phyloP scores from a whole-genome alignment of 1,140 invertebrate species.

The Ceratoteleas bidentatus region DNA sequence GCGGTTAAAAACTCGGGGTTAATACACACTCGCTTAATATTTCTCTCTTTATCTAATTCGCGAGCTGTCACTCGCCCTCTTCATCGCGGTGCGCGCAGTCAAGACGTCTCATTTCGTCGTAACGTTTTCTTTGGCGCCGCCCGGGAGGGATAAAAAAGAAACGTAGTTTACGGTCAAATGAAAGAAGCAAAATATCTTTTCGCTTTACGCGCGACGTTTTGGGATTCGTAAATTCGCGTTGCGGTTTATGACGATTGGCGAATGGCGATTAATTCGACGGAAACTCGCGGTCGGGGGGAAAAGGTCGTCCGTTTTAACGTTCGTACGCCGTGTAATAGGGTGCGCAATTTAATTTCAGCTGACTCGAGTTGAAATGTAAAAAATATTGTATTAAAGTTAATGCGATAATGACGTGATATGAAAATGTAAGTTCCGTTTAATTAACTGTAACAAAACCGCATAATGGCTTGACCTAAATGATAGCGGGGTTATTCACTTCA shows the following conservation, averaged over 20 bases:
- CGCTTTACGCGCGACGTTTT: conserved; percentile 17
- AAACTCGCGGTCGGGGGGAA: no score
- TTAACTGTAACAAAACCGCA: conserved; percentile 43
- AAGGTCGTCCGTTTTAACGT: neutral
- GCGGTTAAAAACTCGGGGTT: conserved; percentile 29
- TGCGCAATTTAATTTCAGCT: neutral
- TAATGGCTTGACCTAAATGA: conserved; percentile 47
- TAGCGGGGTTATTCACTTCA: conserved; percentile 24
- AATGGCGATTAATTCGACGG: conserved; percentile 13
- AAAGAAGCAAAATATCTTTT: conserved; percentile 44
- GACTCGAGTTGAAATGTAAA: conserved; percentile 15
- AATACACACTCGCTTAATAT: conserved; percentile 58
- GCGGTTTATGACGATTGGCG: conserved; percentile 20
- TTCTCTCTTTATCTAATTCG: conserved; percentile 57
- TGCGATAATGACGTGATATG: conserved; percentile 39
- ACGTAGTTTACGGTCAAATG: conserved; percentile 44
- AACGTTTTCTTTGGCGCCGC: conserved; percentile 29
- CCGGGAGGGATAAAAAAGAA: conserved; percentile 7
- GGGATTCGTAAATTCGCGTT: conserved; percentile 20
- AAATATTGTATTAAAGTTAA: conserved; percentile 40
- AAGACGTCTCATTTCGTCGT: conserved; percentile 44
- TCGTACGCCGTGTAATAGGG: neutral
- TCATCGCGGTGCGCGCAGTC: conserved; percentile 15
- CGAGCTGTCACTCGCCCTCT: conserved; percentile 34
- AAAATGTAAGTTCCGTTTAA: conserved; percentile 46